These are phyloP conservation scores for Eucera pruinosa DNA, from an alignment of 2,888 invertebrate species.

Conservation along the genomic window DNA sequence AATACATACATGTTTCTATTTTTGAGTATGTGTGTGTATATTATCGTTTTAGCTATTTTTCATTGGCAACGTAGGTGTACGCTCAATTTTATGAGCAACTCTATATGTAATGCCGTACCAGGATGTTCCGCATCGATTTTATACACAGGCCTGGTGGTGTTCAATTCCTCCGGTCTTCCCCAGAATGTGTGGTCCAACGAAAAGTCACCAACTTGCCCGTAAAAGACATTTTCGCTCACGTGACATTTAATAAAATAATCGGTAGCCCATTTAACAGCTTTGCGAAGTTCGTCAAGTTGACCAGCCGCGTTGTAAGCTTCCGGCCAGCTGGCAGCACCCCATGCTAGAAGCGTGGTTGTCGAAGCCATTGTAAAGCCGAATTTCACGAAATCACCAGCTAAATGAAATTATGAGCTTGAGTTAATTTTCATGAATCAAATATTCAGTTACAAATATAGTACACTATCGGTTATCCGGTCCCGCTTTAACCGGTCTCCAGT, in stretches of 20 bases:
- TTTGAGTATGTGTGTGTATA: too few species aligned
- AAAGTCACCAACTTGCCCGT: conserved; percentile 87
- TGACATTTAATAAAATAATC: conserved; percentile 88
- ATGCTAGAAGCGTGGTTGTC: conserved; percentile 85
- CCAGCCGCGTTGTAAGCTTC: conserved; percentile 85
- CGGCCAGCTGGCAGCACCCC: conserved; percentile 85
- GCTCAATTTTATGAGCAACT: too few species aligned
- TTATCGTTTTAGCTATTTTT: too few species aligned
- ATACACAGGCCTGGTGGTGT: conserved; percentile 86
- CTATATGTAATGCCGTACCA: conserved; percentile 27
- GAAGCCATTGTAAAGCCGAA: conserved; percentile 86
- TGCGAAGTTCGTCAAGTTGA: conserved; percentile 84
- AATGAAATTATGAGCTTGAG: background rate
- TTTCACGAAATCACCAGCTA: conserved; percentile 86
- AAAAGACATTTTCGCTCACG: conserved; percentile 85
- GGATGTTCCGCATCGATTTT: conserved; percentile 86
- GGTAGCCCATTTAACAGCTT: conserved; percentile 86
- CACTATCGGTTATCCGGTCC: too few species aligned
- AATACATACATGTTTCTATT: too few species aligned
- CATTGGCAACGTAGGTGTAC: too few species aligned
- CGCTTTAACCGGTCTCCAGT: too few species aligned
- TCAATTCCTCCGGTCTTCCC: conserved; percentile 88
- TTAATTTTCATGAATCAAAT: background rate
- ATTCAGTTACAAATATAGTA: too few species aligned
- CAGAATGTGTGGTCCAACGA: conserved; percentile 86